These are phyloP conservation scores for Vanessa tameamea DNA, from an alignment of 1,140 invertebrate genomes.

Conservation along the genomic window DNA sequence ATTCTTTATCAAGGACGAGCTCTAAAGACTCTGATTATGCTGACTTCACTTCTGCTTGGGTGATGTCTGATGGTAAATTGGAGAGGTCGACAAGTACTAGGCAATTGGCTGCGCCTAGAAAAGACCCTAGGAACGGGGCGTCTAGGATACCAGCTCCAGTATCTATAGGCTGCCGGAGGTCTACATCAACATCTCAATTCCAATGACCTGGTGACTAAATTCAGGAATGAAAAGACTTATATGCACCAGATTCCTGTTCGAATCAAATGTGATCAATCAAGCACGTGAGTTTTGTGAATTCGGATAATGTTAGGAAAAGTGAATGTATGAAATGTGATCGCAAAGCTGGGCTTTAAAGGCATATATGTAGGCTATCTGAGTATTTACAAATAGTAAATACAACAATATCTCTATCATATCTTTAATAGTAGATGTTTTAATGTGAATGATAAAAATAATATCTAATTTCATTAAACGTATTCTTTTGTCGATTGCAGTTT, in stretches of 20 bases:
- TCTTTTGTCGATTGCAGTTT: neutral
- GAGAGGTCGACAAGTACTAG: constrained; percentile 80
- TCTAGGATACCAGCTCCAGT: constrained; percentile 79
- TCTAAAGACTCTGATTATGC: constrained; percentile 83
- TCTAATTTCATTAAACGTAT: constrained; percentile 13
- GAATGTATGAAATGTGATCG: neutral
- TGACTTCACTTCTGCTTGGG: constrained; percentile 87
- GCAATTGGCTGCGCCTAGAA: constrained; percentile 79
- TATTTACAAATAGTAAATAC: constrained; percentile 14
- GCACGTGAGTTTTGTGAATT: constrained; percentile 29
- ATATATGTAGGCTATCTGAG: constrained; percentile 1
- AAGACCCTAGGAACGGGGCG: constrained; percentile 71
- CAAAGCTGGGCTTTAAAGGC: constrained; percentile 9
- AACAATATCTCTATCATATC: constrained; percentile 35
- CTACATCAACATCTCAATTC: constrained; percentile 72
- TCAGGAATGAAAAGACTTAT: constrained; percentile 51
- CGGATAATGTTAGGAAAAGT: constrained; percentile 21
- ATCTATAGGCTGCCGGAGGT: constrained; percentile 71
- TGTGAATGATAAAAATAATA: constrained; percentile 16
- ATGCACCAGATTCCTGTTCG: constrained; percentile 34
- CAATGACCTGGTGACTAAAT: constrained; percentile 57
- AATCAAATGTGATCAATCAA: constrained; percentile 41
- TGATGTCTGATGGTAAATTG: constrained; percentile 86
- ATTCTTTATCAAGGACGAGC: constrained; percentile 72
- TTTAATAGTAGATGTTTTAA: constrained; percentile 25